Base-by-base conservation (phyloP, 2,113 vertebrate genomes). In the Amphiprion percula region DNA sequence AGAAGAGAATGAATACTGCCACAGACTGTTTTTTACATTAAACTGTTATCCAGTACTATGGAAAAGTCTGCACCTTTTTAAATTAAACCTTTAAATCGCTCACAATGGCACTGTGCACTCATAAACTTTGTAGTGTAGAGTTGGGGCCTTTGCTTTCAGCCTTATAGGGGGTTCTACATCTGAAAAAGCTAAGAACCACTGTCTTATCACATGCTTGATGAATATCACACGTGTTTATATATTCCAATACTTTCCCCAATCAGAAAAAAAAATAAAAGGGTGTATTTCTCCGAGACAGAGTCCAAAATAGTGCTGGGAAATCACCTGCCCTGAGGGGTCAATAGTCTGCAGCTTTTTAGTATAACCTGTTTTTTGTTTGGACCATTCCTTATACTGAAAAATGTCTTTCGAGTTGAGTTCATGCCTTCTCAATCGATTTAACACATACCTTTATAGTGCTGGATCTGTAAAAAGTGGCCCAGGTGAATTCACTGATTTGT, bases 291-390 rank as follows among this genome's bases (percentile, higher is more conserved):
- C 19, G 19, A 66, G 10, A 74, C 52, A 64, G 12, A 53, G 23
- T 44, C 4, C 6, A 54, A 61, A 59, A 59, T 49, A 72, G 14
- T 10, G 21, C 52, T 30, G 44, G 17, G n/a, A 67, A 61, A 62
- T 61, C 12, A 39, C 61, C 50, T 15, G 9, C 21, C 56, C 56
- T 19, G 44, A 66, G n/a, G 60, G 52, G 65, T 68, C 39, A 80
- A 74, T 50, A 79, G 44, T 72, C 53, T 65, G 68, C 46, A 73
- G 54, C 50, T 58, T 73, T 61, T 54, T 49, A 68, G 55, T 53
- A 10, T 8, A 54, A 24, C 46, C 30, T 41, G 37, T 55, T 49
- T 19, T 44, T 17, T 58, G 44, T 37, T 41, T 46, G 24, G 17
- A 64, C 41, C 10, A 54, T 54, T 55, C 60, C 10, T 16, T 61